Conservation (phyloP, 2,797 vertebrate species). For the Stomatorhinus walkeri region DNA sequence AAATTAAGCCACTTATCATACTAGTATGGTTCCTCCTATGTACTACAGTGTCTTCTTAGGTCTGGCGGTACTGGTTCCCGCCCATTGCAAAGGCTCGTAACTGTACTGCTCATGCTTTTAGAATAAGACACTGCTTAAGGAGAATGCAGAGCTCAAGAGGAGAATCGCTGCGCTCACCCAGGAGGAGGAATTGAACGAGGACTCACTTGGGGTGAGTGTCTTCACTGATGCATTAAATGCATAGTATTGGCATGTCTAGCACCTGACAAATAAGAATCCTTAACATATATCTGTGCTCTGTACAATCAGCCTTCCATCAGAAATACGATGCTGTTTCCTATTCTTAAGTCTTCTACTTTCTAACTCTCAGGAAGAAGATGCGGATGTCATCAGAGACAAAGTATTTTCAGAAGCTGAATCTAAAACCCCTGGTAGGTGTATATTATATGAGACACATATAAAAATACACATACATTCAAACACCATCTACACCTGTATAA, state of each 20-base stretch:
- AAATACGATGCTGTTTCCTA: background rate
- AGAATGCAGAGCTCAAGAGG: constrained; percentile 55
- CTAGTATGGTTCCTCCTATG: background rate
- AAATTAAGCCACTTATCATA: background rate
- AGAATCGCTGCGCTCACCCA: constrained; percentile 33
- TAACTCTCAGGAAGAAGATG: background rate
- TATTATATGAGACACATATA: constrained; percentile 4
- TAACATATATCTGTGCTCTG: background rate
- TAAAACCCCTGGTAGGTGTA: constrained; percentile 9
- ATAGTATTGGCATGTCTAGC: background rate
- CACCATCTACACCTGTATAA: background rate
- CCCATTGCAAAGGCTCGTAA: background rate
- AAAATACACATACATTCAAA: constrained; percentile 11
- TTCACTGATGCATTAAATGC: background rate
- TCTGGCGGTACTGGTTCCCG: background rate
- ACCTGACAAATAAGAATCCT: background rate
- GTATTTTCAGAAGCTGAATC: background rate
- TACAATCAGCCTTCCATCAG: background rate
- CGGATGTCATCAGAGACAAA: background rate
- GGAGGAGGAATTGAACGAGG: background rate
- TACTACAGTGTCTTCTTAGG: background rate
- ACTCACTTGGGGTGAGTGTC: background rate
- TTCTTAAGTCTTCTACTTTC: background rate
- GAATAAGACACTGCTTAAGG: constrained; percentile 62
- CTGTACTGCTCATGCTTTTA: constrained; percentile 29